Evolutionary conservation across 1,140 invertebrate genomes (phyloP), one percentile per base, ranked within the genome.

Genomic region (Drusus annulatus): DNA sequence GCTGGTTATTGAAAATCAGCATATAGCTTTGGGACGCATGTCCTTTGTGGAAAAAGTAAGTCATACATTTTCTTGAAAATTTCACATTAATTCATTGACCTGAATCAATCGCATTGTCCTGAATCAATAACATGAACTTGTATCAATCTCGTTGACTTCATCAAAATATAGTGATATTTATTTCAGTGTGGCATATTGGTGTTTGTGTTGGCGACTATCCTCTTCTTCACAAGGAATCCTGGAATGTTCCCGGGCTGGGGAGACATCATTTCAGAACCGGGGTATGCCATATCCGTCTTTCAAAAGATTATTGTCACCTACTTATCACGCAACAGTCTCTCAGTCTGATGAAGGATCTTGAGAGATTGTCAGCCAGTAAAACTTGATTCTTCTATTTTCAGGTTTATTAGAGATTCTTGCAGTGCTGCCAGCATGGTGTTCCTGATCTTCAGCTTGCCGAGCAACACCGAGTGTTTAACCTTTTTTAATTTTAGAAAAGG

Each of bases 191-290:
- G 96, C 4, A 91, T 93, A 45, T 80, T 92, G 7, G 86, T 95
- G 7, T 97, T 97, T 84, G 82, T 94, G 0, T 77, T 92, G 3
- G 90, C 95, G 25, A 91, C 96, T 0, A 15, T 93, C 6, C 88
- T 97, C 36, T 97, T 96, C 95, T 93, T 97, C 84, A 95, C 96
- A 84, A 91, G 95, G 54, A 92, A 93, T 56, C 95, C 96, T 0
- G 93, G 93, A 84, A 94, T 95, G 80, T 90, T 94, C 50, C 85
- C 86, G 4, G 95, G 95, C n/a, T 96, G 95, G 93, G 90, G 92
- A 0, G 84, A 86, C 73, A 86, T 91, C 36, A 87, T 93, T 31
- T 90, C 8, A 31, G 76, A 78, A 65, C 25, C 5, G 1, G 31
- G 58, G 58, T 76, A 50, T 7, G 73, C 31, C 36, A 13, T 45